Base-by-base conservation (phyloP, 2,888 invertebrate genomes). In the Polietes domitor region DNA sequence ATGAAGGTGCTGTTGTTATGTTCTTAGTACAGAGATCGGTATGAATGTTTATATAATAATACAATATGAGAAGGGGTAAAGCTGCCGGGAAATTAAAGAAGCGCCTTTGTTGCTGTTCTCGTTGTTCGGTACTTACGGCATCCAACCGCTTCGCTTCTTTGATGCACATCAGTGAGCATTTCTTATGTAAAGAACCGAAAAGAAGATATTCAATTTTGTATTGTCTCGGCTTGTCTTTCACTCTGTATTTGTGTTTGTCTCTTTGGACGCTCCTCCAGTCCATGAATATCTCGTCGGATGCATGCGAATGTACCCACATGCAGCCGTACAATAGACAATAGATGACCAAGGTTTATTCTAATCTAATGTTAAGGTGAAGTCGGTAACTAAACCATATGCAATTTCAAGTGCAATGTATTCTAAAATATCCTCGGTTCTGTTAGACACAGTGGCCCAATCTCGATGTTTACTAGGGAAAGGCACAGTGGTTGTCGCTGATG, bases 141-240 rank as follows among this genome's bases (percentile, higher is more conserved):
- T 72, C 76, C 79, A 68, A 61, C 19, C 73, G 79, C 63, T 83
- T n/a, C n/a, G 12, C 1, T 47, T 47, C 4, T 32, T 79, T 83
- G 82, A 83, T 83, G 83, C 83, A 37, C 83, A 68, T 76, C 79
- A 79, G 72, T 79, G 73, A 68, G 28, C 76, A 83, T 53, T 79
- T 76, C 72, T 53, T 73, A 12, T 50, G 68, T 26, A 79, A 73
- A 53, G 41, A 6, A 61, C 2, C 4, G 10, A 68, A 71, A 68
- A 68, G 1, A 77, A 73, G 68, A 73, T n/a, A n/a, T 7, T 71
- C 17, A 71, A 63, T 71, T 74, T 74, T 82, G 21, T 41, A 21
- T 43, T 43, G 53, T 58, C 73, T 70, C 71, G 74, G 61, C 32
- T 32, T 55, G 2, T 61, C 12, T 58, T 61, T n/a, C 50, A 53